phyloP scores from a whole-genome alignment of 2,797 vertebrate species.

The Prunella strophiata region DNA sequence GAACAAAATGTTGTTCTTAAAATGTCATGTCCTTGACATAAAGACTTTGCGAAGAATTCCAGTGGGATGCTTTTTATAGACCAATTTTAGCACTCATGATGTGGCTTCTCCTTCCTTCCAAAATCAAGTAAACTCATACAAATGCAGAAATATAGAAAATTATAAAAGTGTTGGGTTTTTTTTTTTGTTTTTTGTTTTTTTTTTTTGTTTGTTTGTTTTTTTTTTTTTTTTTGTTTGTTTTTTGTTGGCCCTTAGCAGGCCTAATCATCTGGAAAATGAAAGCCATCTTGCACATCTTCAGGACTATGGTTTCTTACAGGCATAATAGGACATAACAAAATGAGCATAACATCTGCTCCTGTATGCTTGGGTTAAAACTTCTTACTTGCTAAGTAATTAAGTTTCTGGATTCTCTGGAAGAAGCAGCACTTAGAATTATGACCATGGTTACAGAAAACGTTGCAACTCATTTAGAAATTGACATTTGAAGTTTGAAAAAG shows the following conservation, averaged over 20 bases:
- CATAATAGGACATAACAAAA: slow-evolving; percentile 16
- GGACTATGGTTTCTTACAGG: slow-evolving; percentile 24
- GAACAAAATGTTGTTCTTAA: neutral
- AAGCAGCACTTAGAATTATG: neutral
- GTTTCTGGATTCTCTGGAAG: neutral
- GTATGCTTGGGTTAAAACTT: slow-evolving; percentile 5
- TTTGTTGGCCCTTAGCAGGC: neutral
- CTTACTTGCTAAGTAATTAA: neutral
- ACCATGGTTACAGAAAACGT: neutral
- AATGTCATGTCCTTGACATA: neutral
- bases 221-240: neutral
- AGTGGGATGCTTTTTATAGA: neutral
- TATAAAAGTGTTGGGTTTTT: neutral
- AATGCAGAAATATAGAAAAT: slow-evolving; percentile 1
- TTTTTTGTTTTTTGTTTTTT: neutral
- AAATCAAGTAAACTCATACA: neutral
- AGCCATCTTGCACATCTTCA: neutral
- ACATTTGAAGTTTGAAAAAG: neutral
- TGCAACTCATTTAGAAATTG: neutral
- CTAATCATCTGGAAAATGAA: slow-evolving; percentile 55
- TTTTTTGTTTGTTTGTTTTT: neutral
- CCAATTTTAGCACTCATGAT: neutral
- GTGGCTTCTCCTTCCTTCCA: neutral
- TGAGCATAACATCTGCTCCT: slow-evolving; percentile 30
- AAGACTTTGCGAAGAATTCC: neutral